Percentiles rank a stretch among this genome's conserved stretches.
Evolutionary conservation across 2,888 invertebrate species (phyloP).

Genomic region (Drosophila hamatofila): DNA sequence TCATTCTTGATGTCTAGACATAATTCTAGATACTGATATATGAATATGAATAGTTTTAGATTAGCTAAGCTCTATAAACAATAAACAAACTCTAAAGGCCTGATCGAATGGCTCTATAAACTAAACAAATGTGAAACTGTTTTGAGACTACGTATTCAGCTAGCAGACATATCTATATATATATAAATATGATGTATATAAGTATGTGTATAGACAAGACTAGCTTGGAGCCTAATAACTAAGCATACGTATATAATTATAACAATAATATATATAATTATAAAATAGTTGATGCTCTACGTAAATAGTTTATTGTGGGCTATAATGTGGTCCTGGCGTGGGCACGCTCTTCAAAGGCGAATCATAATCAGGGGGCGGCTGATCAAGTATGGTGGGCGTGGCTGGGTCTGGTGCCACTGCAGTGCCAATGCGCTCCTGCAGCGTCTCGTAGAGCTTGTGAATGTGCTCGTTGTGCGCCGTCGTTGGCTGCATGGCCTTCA

Average conservation of each 20-base stretch:
- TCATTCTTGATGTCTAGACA: not conserved
- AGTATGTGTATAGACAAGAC: slow-evolving; percentile 13
- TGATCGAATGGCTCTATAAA: not conserved
- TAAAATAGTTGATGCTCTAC: too few relatives aligned
- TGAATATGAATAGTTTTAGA: not conserved
- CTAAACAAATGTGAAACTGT: slow-evolving; percentile 4
- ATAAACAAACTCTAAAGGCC: not conserved
- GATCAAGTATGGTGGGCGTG: slow-evolving; percentile 88
- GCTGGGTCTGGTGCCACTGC: slow-evolving; percentile 86
- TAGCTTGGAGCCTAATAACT: slow-evolving; percentile 11
- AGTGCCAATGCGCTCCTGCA: slow-evolving; percentile 92
- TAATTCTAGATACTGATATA: too few relatives aligned
- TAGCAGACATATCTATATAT: not conserved
- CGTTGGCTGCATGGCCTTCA: slow-evolving; percentile 86
- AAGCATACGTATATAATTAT: not conserved
- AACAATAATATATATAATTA: too few relatives aligned
- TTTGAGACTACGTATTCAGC: not conserved
- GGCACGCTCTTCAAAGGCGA: slow-evolving; percentile 95
- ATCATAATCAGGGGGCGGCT: slow-evolving; percentile 90
- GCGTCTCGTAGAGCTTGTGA: slow-evolving; percentile 91
- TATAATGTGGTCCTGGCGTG: slow-evolving; percentile 90
- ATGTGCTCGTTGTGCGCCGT: slow-evolving; percentile 94
- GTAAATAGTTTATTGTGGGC: slow-evolving; percentile 43
- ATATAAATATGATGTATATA: slow-evolving; percentile 10
- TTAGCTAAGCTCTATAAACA: not conserved